Percentiles rank a stretch among this genome's conserved stretches.
Evolutionary conservation across 2,888 invertebrate species (phyloP).

Genomic region (Hydraecia micacea): DNA sequence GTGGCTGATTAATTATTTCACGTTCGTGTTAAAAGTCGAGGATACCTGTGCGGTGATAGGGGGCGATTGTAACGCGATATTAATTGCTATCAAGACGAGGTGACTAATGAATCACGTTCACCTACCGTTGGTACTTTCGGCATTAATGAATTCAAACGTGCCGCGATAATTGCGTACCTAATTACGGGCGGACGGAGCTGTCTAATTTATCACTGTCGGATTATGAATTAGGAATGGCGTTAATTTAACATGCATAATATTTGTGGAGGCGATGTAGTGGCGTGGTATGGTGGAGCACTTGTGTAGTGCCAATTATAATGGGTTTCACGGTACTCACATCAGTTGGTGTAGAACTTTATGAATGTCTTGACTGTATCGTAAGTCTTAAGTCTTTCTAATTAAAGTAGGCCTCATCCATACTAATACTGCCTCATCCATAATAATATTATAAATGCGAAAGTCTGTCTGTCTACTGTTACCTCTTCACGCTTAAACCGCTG

Average conservation of each 20-base stretch:
- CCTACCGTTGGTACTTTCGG: constrained; percentile 81
- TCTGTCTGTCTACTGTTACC: no score
- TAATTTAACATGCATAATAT: constrained; percentile 89
- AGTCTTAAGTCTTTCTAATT: background rate
- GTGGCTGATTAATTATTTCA: constrained; percentile 83
- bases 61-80: constrained; percentile 80
- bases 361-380: background rate
- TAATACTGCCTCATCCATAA: no score
- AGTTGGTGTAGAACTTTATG: background rate
- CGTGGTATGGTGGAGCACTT: constrained; percentile 66
- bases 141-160: constrained; percentile 89
- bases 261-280: constrained; percentile 78
- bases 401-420: background rate
- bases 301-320: constrained; percentile 31
- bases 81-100: constrained; percentile 85
- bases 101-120: constrained; percentile 85
- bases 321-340: constrained; percentile 9
- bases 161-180: constrained; percentile 89
- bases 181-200: constrained; percentile 86
- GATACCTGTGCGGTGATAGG: constrained; percentile 58
- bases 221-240: constrained; percentile 89
- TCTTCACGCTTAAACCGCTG: no score
- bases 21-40: constrained; percentile 75
- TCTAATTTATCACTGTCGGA: constrained; percentile 90
- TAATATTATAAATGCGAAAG: no score